These are phyloP conservation scores for Passer domesticus DNA, from an alignment of 2,113 vertebrate species.

Conservation along the genomic window DNA sequence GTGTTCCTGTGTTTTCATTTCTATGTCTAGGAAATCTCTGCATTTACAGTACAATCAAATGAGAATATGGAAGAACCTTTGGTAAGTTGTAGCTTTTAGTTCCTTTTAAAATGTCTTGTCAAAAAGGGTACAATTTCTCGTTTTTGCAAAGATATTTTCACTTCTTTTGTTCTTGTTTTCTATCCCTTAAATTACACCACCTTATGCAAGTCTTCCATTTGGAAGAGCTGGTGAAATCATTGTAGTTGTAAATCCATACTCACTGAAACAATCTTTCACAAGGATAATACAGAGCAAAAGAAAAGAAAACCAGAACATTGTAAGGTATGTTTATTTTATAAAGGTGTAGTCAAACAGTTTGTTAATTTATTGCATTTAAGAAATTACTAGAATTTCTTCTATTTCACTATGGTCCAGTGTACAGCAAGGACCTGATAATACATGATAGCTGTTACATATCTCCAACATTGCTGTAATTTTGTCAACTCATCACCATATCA, in stretches of 20 bases:
- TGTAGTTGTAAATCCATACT: background rate
- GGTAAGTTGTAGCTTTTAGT: slow-evolving; percentile 78
- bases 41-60: slow-evolving; percentile 78
- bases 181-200: background rate
- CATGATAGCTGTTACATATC: background rate
- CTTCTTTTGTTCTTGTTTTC: background rate
- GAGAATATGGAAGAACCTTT: slow-evolving; percentile 75
- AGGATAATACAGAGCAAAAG: background rate
- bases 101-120: background rate
- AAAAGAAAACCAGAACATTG: background rate
- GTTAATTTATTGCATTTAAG: background rate
- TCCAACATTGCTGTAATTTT: background rate
- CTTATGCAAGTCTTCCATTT: background rate
- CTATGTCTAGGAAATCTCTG: slow-evolving; percentile 73
- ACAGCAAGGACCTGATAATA: background rate
- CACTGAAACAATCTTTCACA: background rate
- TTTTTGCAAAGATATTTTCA: background rate
- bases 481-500: background rate
- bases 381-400: background rate
- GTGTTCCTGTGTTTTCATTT: background rate
- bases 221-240: background rate
- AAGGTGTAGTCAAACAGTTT: background rate
- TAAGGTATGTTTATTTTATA: background rate
- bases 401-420: background rate
- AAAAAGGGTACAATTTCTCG: background rate